Evolutionary conservation across 2,113 vertebrate species (phyloP).

Genomic region (Centrocercus urophasianus): DNA sequence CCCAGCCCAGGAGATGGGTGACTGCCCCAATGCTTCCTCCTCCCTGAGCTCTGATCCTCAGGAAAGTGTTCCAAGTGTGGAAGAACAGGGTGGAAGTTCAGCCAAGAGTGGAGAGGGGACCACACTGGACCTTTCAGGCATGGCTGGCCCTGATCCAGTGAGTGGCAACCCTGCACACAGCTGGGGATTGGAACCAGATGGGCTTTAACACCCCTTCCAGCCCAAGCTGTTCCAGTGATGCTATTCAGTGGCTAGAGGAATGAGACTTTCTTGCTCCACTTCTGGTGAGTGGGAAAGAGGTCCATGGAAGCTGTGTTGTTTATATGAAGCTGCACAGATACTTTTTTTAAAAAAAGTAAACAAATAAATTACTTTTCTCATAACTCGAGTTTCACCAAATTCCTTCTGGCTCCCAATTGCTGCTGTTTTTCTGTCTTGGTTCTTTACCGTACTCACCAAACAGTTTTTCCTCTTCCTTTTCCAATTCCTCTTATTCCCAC

Average conservation of each 20-base stretch:
- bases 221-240: background rate
- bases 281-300: background rate
- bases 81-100: background rate
- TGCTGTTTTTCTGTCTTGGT: background rate
- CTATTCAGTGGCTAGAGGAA: background rate
- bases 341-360: background rate
- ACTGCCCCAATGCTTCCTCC: conserved; percentile 23
- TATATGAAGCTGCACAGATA: background rate
- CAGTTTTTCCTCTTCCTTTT: background rate
- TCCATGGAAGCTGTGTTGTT: background rate
- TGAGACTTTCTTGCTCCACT: background rate
- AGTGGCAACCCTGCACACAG: no score
- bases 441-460: background rate
- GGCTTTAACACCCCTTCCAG: background rate
- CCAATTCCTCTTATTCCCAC: background rate
- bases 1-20: background rate
- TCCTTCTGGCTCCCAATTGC: background rate
- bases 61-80: conserved; percentile 56
- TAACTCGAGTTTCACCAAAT: background rate
- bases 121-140: background rate
- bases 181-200: no score
- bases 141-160: no score
- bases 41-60: conserved; percentile 25
- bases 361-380: background rate
- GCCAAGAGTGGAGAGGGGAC: background rate